Evolutionary conservation across 92 coral and sea anemone genomes (phyloP).

Genomic region (Actinernus sp.): DNA sequence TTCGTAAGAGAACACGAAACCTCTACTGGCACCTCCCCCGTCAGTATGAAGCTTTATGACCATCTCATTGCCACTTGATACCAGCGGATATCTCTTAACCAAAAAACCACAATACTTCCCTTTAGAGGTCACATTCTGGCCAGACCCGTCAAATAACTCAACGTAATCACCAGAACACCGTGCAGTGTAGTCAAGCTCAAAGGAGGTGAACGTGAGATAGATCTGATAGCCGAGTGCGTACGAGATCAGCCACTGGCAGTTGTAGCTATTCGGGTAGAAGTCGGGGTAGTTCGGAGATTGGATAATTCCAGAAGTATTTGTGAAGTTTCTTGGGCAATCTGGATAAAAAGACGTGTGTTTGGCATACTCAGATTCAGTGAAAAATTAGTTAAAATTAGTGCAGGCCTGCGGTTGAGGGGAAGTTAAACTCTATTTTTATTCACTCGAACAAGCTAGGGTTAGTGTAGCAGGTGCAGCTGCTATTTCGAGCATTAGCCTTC

Average conservation of each 20-base stretch:
- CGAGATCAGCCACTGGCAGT: slow-evolving; percentile 63
- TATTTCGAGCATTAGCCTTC: too few relatives aligned
- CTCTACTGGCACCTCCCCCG: slow-evolving; percentile 30
- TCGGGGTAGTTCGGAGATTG: slow-evolving; percentile 73
- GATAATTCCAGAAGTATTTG: slow-evolving; percentile 45
- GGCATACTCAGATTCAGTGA: too few relatives aligned
- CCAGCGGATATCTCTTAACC: slow-evolving; percentile 37
- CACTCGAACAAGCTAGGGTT: too few relatives aligned
- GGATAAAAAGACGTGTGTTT: too few relatives aligned
- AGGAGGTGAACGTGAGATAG: slow-evolving; percentile 55
- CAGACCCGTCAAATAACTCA: slow-evolving; percentile 27
- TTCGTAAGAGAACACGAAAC: slow-evolving; percentile 48
- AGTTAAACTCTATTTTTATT: too few relatives aligned
- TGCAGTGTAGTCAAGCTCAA: slow-evolving; percentile 44
- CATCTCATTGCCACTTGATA: slow-evolving; percentile 37
- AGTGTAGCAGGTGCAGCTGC: too few relatives aligned
- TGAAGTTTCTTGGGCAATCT: slow-evolving; percentile 67
- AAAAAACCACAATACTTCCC: slow-evolving; percentile 54
- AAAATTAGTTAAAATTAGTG: not conserved
- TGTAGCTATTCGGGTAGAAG: slow-evolving; percentile 64
- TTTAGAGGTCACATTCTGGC: slow-evolving; percentile 25
- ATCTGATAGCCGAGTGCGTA: slow-evolving; percentile 58
- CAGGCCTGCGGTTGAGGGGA: not conserved
- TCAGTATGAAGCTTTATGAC: slow-evolving; percentile 47
- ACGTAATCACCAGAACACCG: slow-evolving; percentile 59